A percentile compares a stretch with the other conserved stretches of the same genome.
Evolutionary conservation across 2,888 invertebrate genomes (phyloP).

Genomic region (Eupithecia abbreviata): DNA sequence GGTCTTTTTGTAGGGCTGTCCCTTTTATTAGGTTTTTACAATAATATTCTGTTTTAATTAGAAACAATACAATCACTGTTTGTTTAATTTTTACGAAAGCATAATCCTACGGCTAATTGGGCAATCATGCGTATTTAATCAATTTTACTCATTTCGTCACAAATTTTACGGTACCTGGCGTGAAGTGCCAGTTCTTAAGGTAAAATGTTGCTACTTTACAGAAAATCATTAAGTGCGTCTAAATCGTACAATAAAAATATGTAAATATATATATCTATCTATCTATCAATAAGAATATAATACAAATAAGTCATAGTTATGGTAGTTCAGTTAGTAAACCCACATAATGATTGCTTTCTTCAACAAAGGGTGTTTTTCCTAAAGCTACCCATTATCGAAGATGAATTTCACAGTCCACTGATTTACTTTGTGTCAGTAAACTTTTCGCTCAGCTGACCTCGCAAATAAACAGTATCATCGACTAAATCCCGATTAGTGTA

Average conservation of each 20-base stretch:
- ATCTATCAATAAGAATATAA: no score
- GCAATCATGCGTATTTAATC: constrained; percentile 6
- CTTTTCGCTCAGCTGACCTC: constrained; percentile 47
- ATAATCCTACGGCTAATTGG: constrained; percentile 2
- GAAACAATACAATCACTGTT: constrained; percentile 3
- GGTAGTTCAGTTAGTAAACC: background rate
- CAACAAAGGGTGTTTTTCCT: constrained; percentile 1
- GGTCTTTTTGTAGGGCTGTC: constrained; percentile 59
- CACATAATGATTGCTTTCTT: background rate
- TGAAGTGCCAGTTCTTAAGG: background rate
- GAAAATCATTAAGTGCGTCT: background rate
- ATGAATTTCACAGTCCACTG: constrained; percentile 22
- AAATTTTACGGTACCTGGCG: constrained; percentile 18
- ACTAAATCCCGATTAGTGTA: constrained; percentile 51
- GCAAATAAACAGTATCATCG: constrained; percentile 40
- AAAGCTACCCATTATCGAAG: constrained; percentile 16
- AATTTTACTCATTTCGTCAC: constrained; percentile 35
- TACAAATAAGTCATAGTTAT: background rate
- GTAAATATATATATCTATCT: no score
- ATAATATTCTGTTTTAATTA: background rate
- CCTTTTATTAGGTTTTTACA: constrained; percentile 3
- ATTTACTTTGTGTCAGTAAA: constrained; percentile 26
- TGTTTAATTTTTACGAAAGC: background rate
- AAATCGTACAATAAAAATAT: background rate
- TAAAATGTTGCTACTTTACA: background rate